Evolutionary conservation across 2,113 vertebrate species (phyloP), one percentile per base, ranked within the genome.

Genomic region (Rhinopomastus cyanomelas): DNA sequence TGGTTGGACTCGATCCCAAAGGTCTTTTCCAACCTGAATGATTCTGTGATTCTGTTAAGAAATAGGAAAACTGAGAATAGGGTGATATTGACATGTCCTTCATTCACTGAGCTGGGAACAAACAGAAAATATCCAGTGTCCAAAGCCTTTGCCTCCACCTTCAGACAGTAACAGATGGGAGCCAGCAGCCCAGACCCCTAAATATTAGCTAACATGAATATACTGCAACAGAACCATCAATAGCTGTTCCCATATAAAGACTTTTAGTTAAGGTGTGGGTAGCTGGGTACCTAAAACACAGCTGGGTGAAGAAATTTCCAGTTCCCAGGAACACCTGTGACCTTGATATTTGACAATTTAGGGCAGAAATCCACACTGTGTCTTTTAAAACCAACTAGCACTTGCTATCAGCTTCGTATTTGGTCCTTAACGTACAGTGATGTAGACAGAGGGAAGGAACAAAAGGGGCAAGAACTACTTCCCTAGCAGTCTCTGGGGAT

Each of bases 401-500:
- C 21, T 52, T 66, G 30, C 53, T 55, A 30, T 67, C 32, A 62
- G 16, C 34, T 89, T 85, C 30, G 1, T 49, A 17, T 67, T 83
- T 78, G 21, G 13, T 78, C 30, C 26, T 85, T 72, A 57, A 34
- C 27, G 18, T 59, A 27, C 22, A 66, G 29, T 7, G 15, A 13
- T 42, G 21, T 46, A 68, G 30, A 13, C 36, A 77, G 16, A 83
- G 17, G 20, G 29, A 61, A 85, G 27, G 12, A 68, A 64, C 6
- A 49, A 81, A 14, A 80, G 44, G 44, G 37, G 57, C 66, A 73
- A 72, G 16, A 81, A 88, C 87, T 89, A 61, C 77, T 92, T 94
- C 89, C 48, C 71, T 72, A 88, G 90, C 69, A 92, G 85, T 87
- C 90, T 91, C 83, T 89, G 72, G 81, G 87, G 89, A 77, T 94